phyloP scores from a whole-genome alignment of 2,797 vertebrate species.

The Enoplosus armatus region DNA sequence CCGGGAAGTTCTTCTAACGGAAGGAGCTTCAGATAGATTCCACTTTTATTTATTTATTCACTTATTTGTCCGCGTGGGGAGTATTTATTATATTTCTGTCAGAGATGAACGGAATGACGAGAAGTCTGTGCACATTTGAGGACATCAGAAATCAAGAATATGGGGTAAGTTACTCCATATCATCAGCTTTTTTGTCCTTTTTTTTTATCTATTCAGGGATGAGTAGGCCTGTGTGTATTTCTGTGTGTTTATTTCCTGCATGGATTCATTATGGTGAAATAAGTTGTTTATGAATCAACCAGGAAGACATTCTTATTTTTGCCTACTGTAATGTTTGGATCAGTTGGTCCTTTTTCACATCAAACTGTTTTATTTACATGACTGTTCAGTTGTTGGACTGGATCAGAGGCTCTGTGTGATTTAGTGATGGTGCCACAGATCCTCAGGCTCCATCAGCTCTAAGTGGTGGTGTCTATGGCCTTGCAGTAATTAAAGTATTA shows the following conservation, averaged over 20 bases:
- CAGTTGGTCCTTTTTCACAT: not conserved
- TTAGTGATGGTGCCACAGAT: slow-evolving; percentile 1
- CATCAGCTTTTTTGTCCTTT: not conserved
- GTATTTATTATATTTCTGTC: slow-evolving; percentile 38
- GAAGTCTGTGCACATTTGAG: slow-evolving; percentile 84
- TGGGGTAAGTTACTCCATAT: slow-evolving; percentile 66
- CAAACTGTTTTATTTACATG: not conserved
- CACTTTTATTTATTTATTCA: slow-evolving; percentile 24
- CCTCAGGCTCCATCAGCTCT: slow-evolving; percentile 36
- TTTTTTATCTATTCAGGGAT: not conserved
- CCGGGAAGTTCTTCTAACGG: not conserved
- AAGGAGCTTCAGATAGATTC: not conserved
- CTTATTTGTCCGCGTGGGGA: slow-evolving; percentile 22
- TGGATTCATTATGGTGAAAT: not conserved
- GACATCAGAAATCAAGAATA: slow-evolving; percentile 78
- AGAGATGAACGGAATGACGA: slow-evolving; percentile 82
- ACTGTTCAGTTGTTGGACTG: not conserved
- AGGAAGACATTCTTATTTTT: not conserved
- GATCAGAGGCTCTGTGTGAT: not conserved
- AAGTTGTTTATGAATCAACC: not conserved
- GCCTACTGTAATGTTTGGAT: not conserved
- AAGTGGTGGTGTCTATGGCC: slow-evolving; percentile 46
- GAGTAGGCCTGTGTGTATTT: not conserved
- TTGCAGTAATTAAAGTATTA: slow-evolving; percentile 73
- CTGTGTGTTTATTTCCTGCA: not conserved